Conservation (phyloP, 2,797 vertebrate species). For the Catostomus latipinnis region DNA sequence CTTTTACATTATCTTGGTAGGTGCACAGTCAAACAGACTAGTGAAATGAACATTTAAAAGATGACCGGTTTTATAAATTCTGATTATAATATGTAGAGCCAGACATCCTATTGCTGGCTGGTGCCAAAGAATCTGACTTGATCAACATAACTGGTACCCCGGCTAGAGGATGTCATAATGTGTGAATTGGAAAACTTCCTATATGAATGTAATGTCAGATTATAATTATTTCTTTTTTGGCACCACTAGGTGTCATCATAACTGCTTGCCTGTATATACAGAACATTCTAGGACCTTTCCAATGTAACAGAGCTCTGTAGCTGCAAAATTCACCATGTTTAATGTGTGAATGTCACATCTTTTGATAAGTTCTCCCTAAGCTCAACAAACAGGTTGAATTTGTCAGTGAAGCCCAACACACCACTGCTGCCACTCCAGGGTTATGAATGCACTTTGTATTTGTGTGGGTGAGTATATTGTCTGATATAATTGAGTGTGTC, state of each 20-base stretch:
- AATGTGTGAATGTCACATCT: no score
- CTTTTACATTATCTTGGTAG: no score
- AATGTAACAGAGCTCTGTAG: background rate
- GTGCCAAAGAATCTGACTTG: slow-evolving; percentile 24
- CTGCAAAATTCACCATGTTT: slow-evolving; percentile 36
- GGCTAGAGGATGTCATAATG: background rate
- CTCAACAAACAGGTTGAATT: background rate
- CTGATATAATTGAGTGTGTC: background rate
- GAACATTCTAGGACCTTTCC: background rate
- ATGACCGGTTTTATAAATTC: background rate
- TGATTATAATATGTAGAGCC: background rate
- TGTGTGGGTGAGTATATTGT: slow-evolving; percentile 45
- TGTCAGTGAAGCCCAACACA: slow-evolving; percentile 38
- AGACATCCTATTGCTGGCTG: background rate
- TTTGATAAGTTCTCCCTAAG: no score
- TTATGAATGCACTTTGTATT: slow-evolving; percentile 66
- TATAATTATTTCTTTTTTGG: slow-evolving; percentile 32
- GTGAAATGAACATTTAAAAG: background rate
- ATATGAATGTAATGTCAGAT: slow-evolving; percentile 74
- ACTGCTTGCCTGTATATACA: slow-evolving; percentile 63
- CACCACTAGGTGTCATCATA: slow-evolving; percentile 68
- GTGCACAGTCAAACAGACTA: background rate
- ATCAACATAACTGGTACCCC: slow-evolving; percentile 25
- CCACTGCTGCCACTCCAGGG: slow-evolving; percentile 64
- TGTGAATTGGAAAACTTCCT: slow-evolving; percentile 46